Conservation (phyloP, 2,113 vertebrate species). For the Gopherus evgoodei region DNA sequence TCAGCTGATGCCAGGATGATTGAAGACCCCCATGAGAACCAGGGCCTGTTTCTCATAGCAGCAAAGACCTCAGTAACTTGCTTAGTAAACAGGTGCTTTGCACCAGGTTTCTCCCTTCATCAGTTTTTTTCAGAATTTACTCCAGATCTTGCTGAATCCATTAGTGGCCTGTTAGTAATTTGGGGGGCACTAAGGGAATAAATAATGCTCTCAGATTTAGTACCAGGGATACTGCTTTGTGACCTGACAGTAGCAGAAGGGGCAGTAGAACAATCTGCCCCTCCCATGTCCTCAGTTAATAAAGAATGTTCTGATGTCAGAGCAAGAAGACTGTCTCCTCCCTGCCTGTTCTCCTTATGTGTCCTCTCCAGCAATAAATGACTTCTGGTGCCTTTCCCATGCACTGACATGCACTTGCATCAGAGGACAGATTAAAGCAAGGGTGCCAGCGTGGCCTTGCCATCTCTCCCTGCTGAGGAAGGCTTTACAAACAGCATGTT, state of each 20-base stretch:
- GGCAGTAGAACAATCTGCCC: background rate
- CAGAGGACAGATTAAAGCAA: background rate
- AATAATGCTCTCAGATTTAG: accelerated
- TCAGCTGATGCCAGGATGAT: too few relatives aligned
- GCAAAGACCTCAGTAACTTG: background rate
- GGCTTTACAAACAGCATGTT: background rate
- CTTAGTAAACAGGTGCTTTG: background rate
- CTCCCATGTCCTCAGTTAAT: background rate
- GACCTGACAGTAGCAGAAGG: background rate
- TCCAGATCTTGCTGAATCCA: background rate
- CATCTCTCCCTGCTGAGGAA: conserved; percentile 31
- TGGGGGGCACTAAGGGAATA: background rate
- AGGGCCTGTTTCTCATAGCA: background rate
- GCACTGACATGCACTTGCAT: background rate
- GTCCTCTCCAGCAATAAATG: background rate
- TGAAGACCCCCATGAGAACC: too few relatives aligned
- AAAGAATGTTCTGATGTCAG: background rate
- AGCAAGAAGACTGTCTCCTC: background rate
- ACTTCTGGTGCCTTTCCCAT: background rate
- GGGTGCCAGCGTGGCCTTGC: background rate
- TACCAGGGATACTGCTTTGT: accelerated
- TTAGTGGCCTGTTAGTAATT: accelerated
- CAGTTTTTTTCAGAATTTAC: background rate
- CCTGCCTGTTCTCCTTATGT: accelerated
- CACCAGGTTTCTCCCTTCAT: background rate